Evolutionary conservation across 2,113 vertebrate species (phyloP), one percentile per base, ranked within the genome.

Genomic region (Corythornis vintsioides): DNA sequence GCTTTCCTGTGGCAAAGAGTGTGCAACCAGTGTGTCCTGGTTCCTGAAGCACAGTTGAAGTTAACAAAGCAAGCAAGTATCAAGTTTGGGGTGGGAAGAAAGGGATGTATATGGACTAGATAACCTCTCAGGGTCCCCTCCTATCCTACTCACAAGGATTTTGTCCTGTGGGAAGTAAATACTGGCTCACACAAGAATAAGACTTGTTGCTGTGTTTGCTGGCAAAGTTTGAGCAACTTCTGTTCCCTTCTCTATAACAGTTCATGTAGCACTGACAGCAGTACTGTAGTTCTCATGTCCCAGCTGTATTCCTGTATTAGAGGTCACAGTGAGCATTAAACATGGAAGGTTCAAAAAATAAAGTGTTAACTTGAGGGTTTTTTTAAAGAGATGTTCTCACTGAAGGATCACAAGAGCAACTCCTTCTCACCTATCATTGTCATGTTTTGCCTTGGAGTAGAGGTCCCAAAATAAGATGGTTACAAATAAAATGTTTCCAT

Each of bases 181-280:
- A 19, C 66, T 83, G 89, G 84, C 71, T 74, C 52, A 82, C 10
- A 48, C 6, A 40, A 69, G 71, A 76, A 28, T 31, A 76, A 92
- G 40, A 5, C 50, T 55, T 74, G 59, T 19, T 24, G 60, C 59
- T 96, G 4, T 50, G 13, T 61, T 92, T 92, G 50, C 80, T 94
- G 86, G 83, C 86, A 90, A 63, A 76, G 57, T 40, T 38, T 82
- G 70, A 90, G 63, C 35, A 93, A 22, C 66, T 50, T 76, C 73
- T 67, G 52, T 63, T 94, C 83, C 57, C 35, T 76, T 86, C 83
- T 90, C 47, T 15, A 2, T 93, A 93, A 93, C 96, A 96, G 92
- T 55, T 95, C 94, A 35, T 89, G 92, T 47, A 83, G 33, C 10
- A 52, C 84, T 94, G 94, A 96, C 89, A 96, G 82, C 91, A 90